A percentile compares a stretch with the other conserved stretches of the same genome.
Conservation (phyloP, 1,140 invertebrate genomes). For the Drosophila ficusphila region DNA sequence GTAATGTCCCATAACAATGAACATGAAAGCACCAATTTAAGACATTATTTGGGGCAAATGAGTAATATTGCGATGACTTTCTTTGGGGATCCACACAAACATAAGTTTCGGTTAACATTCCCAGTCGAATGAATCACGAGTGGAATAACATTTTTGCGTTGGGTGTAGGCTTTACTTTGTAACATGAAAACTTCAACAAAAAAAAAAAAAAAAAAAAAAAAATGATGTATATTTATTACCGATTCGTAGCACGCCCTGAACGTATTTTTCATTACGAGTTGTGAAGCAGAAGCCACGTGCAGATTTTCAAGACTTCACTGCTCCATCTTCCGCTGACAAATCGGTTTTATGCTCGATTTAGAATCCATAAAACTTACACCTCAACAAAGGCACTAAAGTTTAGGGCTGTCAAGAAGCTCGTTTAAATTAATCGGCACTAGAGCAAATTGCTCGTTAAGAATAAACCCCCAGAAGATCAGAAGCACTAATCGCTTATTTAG, state of each 20-base stretch:
- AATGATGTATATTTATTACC: conserved; percentile 27
- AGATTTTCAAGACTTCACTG: conserved; percentile 4
- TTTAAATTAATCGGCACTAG: conserved; percentile 39
- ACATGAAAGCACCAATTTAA: conserved; percentile 28
- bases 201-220: conserved; percentile 41
- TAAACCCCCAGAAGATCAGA: conserved; percentile 21
- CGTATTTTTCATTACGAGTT: conserved; percentile 52
- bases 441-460: conserved; percentile 24
- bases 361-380: conserved; percentile 55
- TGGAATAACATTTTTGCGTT: conserved; percentile 50
- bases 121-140: conserved; percentile 31
- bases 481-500: conserved; percentile 50
- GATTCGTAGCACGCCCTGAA: conserved; percentile 43
- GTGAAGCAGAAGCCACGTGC: conserved; percentile 52
- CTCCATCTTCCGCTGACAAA: neutral
- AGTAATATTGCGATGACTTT: conserved; percentile 39
- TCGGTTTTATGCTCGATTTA: conserved; percentile 47
- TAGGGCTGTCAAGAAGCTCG: conserved; percentile 24
- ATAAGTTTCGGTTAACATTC: conserved; percentile 4
- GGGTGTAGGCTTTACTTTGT: conserved; percentile 29
- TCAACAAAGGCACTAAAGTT: conserved; percentile 1
- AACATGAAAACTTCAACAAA: conserved; percentile 9
- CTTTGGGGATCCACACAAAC: conserved; percentile 5
- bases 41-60: conserved; percentile 63
- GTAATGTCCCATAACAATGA: conserved; percentile 43